These are phyloP conservation scores for Xylota sylvarum DNA, from an alignment of 2,888 invertebrate species.

Conservation along the genomic window DNA sequence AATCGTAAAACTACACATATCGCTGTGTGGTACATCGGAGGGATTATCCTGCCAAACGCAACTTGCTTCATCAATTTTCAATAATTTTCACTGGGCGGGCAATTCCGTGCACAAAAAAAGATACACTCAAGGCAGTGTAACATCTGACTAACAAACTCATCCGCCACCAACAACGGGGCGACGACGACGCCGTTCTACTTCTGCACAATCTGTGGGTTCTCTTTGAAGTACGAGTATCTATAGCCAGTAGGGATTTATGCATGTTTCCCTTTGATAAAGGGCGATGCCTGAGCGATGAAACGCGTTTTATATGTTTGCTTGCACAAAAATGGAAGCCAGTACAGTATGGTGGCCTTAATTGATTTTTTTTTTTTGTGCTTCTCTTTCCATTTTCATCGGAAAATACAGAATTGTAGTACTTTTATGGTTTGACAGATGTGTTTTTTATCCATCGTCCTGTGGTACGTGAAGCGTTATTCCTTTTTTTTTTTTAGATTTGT, in stretches of 20 bases:
- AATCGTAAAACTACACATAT: background rate
- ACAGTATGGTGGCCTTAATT: constrained; percentile 32
- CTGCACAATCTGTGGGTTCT: background rate
- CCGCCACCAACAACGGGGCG: background rate
- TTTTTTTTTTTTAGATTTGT: background rate
- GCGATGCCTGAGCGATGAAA: constrained; percentile 12
- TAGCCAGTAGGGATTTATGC: constrained; percentile 25
- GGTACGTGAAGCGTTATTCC: constrained; percentile 43
- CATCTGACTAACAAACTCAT: constrained; percentile 1
- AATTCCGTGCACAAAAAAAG: constrained; percentile 47
- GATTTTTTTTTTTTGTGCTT: constrained; percentile 13
- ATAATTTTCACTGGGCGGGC: constrained; percentile 48
- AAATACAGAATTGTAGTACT: constrained; percentile 24
- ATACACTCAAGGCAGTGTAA: constrained; percentile 9
- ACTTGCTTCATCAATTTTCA: constrained; percentile 44
- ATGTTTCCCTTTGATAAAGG: constrained; percentile 11
- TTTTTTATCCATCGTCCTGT: constrained; percentile 28
- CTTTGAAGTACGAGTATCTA: constrained; percentile 19
- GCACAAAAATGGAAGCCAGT: constrained; percentile 26
- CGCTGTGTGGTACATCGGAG: background rate
- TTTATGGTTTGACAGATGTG: constrained; percentile 52
- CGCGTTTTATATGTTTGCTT: background rate
- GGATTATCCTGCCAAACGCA: constrained; percentile 25
- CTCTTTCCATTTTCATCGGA: constrained; percentile 7
- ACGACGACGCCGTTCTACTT: background rate